Conservation (phyloP, 2,888 invertebrate genomes). For the Xanthia togata region DNA sequence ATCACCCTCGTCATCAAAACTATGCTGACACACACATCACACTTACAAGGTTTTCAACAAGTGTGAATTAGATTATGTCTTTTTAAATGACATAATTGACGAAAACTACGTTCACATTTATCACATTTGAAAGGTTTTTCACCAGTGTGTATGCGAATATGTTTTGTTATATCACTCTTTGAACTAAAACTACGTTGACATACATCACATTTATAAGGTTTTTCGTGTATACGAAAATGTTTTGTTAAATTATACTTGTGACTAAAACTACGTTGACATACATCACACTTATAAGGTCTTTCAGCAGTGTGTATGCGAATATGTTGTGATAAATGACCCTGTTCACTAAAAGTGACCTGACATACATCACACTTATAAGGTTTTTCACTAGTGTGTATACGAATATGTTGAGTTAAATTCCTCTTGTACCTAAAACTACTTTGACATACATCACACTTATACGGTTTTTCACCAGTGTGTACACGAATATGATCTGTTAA, state of each 20-base stretch:
- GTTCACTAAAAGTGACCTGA: too few relatives aligned
- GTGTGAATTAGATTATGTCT: neutral
- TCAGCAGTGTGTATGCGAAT: neutral
- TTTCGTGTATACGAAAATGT: too few relatives aligned
- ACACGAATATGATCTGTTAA: neutral
- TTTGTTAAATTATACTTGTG: too few relatives aligned
- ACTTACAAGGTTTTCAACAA: neutral
- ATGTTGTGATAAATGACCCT: neutral
- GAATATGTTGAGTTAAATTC: neutral
- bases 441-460: neutral
- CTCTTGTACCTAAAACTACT: neutral
- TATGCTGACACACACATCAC: neutral
- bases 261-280: neutral
- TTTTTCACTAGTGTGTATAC: neutral
- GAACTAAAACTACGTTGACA: too few relatives aligned
- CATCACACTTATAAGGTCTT: neutral
- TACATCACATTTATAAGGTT: too few relatives aligned
- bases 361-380: neutral
- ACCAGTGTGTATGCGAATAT: neutral
- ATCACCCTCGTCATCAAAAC: neutral
- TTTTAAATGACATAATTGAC: neutral
- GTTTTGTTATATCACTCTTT: neutral
- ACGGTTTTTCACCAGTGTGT: neutral
- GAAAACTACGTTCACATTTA: neutral
- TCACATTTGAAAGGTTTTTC: conserved; percentile 1